phyloP scores from a whole-genome alignment of 2,113 vertebrate species.

The Myrmecophaga tridactyla region DNA sequence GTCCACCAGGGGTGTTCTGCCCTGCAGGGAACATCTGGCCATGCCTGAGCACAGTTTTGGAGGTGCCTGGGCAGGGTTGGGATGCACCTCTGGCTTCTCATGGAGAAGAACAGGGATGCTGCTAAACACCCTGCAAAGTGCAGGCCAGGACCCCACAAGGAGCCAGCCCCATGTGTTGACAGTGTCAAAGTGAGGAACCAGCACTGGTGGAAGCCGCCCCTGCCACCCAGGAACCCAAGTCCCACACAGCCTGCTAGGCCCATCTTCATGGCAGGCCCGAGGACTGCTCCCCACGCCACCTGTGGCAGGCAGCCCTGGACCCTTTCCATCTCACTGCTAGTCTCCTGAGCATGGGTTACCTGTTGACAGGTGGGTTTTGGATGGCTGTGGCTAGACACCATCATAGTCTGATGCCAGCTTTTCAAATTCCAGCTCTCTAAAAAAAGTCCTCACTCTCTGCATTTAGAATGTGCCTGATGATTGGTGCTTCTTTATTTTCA shows the following conservation, averaged over 20 bases:
- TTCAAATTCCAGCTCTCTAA: no score
- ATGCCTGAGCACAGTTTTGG: no score
- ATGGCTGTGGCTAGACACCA: fast-evolving
- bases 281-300: background rate
- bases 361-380: background rate
- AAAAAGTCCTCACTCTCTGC: background rate
- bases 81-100: background rate
- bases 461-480: fast-evolving
- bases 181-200: background rate
- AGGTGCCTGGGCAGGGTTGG: background rate
- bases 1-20: fast-evolving
- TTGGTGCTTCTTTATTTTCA: no score
- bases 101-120: background rate
- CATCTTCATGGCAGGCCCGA: background rate
- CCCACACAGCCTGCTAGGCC: background rate
- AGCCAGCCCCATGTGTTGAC: fast-evolving
- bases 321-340: no score
- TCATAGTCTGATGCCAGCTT: no score
- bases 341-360: fast-evolving
- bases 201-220: background rate
- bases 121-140: no score
- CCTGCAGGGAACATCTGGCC: background rate
- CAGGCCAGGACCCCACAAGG: background rate
- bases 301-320: background rate
- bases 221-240: no score